A percentile compares a stretch with the other conserved stretches of the same genome.
Evolutionary conservation across 2,888 invertebrate species (phyloP).

Genomic region (Cephus sareptanus): DNA sequence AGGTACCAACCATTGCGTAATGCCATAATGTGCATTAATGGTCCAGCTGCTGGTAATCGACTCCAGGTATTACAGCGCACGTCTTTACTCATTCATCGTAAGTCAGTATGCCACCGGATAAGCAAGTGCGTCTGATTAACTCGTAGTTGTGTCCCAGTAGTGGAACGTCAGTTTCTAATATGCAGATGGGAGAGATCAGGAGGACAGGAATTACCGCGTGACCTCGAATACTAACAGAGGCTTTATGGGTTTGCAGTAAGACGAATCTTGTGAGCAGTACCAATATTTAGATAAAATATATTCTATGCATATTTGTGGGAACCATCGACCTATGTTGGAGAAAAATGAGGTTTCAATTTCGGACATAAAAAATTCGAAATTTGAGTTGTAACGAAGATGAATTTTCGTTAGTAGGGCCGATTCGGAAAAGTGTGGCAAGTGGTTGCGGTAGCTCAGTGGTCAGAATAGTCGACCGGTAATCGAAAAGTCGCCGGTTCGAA

Average conservation of each 20-base stretch:
- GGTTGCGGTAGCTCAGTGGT: too few species aligned
- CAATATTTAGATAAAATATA: neutral
- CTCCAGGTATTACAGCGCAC: neutral
- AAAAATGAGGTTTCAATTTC: too few species aligned
- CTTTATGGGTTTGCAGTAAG: neutral
- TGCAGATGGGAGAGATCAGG: constrained; percentile 20
- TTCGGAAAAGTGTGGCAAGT: too few species aligned
- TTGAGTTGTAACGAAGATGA: too few species aligned
- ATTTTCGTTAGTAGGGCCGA: too few species aligned
- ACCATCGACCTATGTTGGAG: too few species aligned
- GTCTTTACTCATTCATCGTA: neutral
- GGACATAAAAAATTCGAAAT: too few species aligned
- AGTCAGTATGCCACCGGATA: neutral
- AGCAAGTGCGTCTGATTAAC: constrained; percentile 7
- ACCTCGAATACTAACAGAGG: neutral
- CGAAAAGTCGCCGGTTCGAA: too few species aligned
- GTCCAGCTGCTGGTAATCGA: neutral
- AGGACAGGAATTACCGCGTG: neutral
- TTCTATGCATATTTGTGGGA: neutral
- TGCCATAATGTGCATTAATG: neutral
- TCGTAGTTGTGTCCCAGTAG: constrained; percentile 8
- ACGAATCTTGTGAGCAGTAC: neutral
- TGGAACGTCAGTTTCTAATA: constrained; percentile 14
- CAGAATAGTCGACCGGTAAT: too few species aligned
- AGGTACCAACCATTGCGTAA: neutral